Evolutionary conservation across 1,140 invertebrate species (phyloP).

Genomic region (Dufourea novaeangliae): DNA sequence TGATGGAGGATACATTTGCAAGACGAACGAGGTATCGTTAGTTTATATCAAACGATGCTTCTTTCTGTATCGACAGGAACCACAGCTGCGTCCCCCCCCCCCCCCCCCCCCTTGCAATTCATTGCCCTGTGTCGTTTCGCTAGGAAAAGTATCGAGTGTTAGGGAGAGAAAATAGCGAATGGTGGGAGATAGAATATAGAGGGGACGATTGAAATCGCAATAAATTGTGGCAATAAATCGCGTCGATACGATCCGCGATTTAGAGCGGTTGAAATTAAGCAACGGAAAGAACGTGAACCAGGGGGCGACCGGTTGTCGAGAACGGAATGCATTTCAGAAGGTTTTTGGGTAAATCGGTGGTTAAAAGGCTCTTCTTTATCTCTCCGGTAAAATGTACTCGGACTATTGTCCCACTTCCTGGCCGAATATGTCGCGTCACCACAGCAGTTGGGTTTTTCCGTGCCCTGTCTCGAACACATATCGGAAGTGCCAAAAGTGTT

Average conservation of each 20-base stretch:
- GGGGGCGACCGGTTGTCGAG: neutral
- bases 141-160: too few relatives aligned
- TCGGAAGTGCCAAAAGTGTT: neutral
- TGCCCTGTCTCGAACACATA: too few relatives aligned
- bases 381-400: conserved; percentile 24
- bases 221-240: neutral
- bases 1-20: neutral
- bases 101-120: neutral
- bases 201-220: neutral
- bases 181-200: too few relatives aligned
- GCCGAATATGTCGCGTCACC: neutral
- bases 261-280: neutral
- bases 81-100: conserved; percentile 2
- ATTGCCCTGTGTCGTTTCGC: too few relatives aligned
- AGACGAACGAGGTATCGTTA: neutral
- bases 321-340: conserved; percentile 5
- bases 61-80: neutral
- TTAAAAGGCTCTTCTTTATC: conserved; percentile 30
- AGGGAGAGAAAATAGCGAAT: too few relatives aligned
- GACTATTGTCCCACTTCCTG: conserved; percentile 25
- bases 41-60: neutral
- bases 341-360: conserved; percentile 21
- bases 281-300: neutral
- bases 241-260: neutral
- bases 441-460: too few relatives aligned